Percentiles rank a stretch among this genome's conserved stretches.
These are phyloP conservation scores for Nettapus auritus DNA, from an alignment of 2,113 vertebrate species.

Conservation along the genomic window DNA sequence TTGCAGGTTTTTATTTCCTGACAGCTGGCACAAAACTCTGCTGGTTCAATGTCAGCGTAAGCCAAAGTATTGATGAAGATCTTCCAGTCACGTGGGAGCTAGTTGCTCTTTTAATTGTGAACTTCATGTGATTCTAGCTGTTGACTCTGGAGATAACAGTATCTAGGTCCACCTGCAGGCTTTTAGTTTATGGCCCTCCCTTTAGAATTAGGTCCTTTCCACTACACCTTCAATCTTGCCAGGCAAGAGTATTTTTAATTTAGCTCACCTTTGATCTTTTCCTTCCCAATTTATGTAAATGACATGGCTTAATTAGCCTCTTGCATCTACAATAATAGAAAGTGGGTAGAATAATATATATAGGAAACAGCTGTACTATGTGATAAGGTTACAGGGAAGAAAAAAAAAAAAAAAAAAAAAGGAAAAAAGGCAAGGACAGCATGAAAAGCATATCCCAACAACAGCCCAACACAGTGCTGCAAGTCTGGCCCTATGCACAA, in stretches of 20 bases:
- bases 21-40: not conserved
- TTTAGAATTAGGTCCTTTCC: not conserved
- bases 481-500: not conserved
- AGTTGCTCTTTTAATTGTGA: not conserved
- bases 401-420: too few species aligned
- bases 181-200: not conserved
- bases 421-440: not conserved
- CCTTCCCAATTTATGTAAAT: not conserved
- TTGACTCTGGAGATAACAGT: slow-evolving; percentile 57
- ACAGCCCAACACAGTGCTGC: not conserved
- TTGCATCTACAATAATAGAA: not conserved
- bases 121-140: not conserved
- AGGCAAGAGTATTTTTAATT: not conserved
- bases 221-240: not conserved
- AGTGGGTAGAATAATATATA: not conserved
- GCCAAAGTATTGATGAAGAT: not conserved
- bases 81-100: not conserved
- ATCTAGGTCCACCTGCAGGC: slow-evolving; percentile 2
- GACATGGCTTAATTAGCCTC: not conserved
- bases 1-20: not conserved
- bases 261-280: not conserved
- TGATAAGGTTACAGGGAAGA: not conserved
- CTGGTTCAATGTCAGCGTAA: not conserved
- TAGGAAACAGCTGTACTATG: not conserved
- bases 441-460: not conserved